phyloP scores from a whole-genome alignment of 2,797 vertebrate genomes.

The Coluber constrictor region DNA sequence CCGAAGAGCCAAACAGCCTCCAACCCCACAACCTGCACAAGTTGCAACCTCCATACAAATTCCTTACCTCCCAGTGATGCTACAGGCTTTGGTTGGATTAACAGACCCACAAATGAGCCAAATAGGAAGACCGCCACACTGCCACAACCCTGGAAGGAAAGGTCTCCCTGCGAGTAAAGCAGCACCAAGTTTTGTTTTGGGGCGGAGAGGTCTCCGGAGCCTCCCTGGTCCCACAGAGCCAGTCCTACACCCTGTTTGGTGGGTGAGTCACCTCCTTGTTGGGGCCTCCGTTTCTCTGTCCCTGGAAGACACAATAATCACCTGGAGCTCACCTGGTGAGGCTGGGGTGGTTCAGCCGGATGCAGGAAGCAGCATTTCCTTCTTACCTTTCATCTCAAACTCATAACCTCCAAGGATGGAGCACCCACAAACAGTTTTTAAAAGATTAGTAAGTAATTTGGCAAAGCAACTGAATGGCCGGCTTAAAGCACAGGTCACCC shows the following conservation, averaged over 20 bases:
- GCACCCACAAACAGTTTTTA: background rate
- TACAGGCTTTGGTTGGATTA: background rate
- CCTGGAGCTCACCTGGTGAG: background rate
- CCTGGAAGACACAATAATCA: background rate
- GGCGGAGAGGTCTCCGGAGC: background rate
- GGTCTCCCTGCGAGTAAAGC: background rate
- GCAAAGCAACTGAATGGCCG: background rate
- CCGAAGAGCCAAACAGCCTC: background rate
- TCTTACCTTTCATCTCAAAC: background rate
- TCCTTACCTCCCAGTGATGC: background rate
- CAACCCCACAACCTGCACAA: background rate
- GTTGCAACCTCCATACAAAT: no score
- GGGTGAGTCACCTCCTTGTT: background rate
- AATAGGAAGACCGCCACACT: background rate
- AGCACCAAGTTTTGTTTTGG: background rate
- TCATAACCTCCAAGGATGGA: background rate
- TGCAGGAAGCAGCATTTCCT: background rate
- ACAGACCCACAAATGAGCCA: accelerated
- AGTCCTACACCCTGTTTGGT: background rate
- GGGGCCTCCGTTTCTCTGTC: background rate
- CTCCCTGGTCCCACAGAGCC: no score
- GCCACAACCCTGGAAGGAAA: no score
- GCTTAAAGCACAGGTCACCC: background rate
- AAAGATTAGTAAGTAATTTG: background rate
- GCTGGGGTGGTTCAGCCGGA: no score